phyloP scores from a whole-genome alignment of 2,113 vertebrate genomes.

The Xenotilapia flavipinnis region DNA sequence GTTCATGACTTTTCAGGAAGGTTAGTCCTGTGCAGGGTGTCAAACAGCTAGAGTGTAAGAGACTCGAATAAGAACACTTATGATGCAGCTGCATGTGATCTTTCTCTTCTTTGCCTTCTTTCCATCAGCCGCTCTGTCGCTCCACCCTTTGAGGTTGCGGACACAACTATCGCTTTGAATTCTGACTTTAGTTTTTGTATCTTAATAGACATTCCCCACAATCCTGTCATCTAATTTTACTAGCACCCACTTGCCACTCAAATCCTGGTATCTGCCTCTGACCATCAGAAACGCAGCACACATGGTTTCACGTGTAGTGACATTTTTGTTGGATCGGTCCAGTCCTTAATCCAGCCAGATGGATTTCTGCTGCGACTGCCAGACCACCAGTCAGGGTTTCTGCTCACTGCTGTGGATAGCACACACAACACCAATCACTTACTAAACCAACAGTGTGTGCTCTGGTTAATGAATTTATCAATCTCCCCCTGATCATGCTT shows the following conservation, averaged over 20 bases:
- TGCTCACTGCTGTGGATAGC: conserved; percentile 16
- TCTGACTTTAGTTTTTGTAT: background rate
- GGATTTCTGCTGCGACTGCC: conserved; percentile 18
- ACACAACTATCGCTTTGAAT: background rate
- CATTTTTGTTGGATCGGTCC: conserved; percentile 27
- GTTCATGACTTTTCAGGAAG: background rate
- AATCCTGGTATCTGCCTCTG: background rate
- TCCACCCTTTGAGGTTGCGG: background rate
- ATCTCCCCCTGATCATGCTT: conserved; percentile 5
- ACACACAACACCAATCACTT: background rate
- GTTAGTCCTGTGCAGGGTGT: background rate
- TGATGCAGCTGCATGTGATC: conserved; percentile 33
- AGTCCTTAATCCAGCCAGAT: conserved; percentile 32
- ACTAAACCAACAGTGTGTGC: conserved; percentile 2
- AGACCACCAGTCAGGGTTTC: conserved; percentile 13
- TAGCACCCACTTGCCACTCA: conserved; percentile 11
- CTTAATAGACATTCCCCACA: background rate
- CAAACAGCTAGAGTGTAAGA: background rate
- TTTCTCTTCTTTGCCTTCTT: background rate
- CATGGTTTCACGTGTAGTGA: background rate
- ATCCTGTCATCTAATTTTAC: conserved; percentile 21
- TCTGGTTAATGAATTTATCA: conserved; percentile 34
- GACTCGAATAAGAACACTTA: background rate
- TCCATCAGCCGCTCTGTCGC: background rate
- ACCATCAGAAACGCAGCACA: background rate